Percentiles rank a stretch among this genome's conserved stretches.
Conservation (phyloP, 2,888 invertebrate species). For the Stramonita haemastoma region DNA sequence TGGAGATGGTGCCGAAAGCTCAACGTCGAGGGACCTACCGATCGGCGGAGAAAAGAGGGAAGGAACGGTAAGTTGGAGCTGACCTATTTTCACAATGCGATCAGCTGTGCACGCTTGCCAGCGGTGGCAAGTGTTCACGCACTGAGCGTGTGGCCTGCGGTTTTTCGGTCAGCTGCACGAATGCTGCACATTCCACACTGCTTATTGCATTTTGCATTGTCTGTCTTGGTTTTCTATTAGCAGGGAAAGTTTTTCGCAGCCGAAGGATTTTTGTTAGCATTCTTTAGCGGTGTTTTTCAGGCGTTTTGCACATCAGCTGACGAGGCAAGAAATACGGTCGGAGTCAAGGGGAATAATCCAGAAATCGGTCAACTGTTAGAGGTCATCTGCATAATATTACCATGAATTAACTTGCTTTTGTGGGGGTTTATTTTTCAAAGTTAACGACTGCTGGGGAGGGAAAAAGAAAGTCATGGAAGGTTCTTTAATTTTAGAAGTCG, state of each 20-base stretch:
- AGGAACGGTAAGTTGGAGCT: slow-evolving; percentile 44
- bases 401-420: slow-evolving; percentile 21
- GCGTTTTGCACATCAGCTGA: slow-evolving; percentile 36
- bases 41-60: slow-evolving; percentile 39
- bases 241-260: neutral
- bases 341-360: slow-evolving; percentile 35
- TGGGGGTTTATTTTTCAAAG: neutral
- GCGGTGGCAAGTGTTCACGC: slow-evolving; percentile 38
- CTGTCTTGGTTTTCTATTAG: neutral
- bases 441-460: too few species aligned
- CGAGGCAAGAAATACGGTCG: slow-evolving; percentile 38
- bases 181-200: neutral
- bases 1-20: slow-evolving; percentile 36
- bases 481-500: too few species aligned
- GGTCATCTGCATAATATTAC: slow-evolving; percentile 25
- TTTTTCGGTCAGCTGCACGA: slow-evolving; percentile 34
- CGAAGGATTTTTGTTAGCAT: neutral
- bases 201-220: neutral
- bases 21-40: slow-evolving; percentile 5
- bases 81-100: slow-evolving; percentile 34
- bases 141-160: slow-evolving; percentile 44
- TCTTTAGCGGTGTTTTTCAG: neutral
- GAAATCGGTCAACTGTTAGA: slow-evolving; percentile 41
- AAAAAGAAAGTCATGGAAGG: too few species aligned
- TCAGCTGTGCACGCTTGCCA: slow-evolving; percentile 18